A percentile compares a stretch with the other conserved stretches of the same genome.
Conservation (phyloP, 2,888 invertebrate genomes). For the Rosalia funebris region DNA sequence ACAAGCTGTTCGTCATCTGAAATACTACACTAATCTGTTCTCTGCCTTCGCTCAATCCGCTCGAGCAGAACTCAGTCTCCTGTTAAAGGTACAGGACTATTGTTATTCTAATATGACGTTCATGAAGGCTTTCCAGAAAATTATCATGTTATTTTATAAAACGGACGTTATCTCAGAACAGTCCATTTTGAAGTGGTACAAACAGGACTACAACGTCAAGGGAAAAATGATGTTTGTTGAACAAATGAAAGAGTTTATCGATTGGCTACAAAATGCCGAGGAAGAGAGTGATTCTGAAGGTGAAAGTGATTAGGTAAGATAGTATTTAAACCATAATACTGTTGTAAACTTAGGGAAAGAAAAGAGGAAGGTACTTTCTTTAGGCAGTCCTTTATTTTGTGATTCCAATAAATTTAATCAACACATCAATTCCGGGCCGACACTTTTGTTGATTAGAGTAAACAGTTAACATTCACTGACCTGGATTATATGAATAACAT, state of each 20-base stretch:
- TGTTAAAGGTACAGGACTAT: conserved; percentile 95
- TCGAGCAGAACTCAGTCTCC: conserved; percentile 87
- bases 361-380: too few relatives aligned
- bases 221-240: conserved; percentile 98
- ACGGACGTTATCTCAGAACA: conserved; percentile 95
- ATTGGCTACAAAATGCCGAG: conserved; percentile 97
- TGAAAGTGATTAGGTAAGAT: conserved; percentile 61
- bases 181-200: conserved; percentile 95
- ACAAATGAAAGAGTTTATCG: conserved; percentile 97
- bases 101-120: conserved; percentile 99
- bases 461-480: too few relatives aligned
- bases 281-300: conserved; percentile 77
- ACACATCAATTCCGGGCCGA: too few relatives aligned
- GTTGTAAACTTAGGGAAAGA: too few relatives aligned
- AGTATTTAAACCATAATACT: too few relatives aligned
- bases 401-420: too few relatives aligned
- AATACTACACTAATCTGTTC: conserved; percentile 86
- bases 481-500: too few relatives aligned
- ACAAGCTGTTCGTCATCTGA: conserved; percentile 91
- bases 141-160: conserved; percentile 95
- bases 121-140: conserved; percentile 98
- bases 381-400: too few relatives aligned
- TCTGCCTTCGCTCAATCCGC: conserved; percentile 87
- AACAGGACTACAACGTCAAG: conserved; percentile 90
- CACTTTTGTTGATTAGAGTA: not conserved